Conservation (phyloP, 2,888 invertebrate genomes). For the Perizoma affinitatum region DNA sequence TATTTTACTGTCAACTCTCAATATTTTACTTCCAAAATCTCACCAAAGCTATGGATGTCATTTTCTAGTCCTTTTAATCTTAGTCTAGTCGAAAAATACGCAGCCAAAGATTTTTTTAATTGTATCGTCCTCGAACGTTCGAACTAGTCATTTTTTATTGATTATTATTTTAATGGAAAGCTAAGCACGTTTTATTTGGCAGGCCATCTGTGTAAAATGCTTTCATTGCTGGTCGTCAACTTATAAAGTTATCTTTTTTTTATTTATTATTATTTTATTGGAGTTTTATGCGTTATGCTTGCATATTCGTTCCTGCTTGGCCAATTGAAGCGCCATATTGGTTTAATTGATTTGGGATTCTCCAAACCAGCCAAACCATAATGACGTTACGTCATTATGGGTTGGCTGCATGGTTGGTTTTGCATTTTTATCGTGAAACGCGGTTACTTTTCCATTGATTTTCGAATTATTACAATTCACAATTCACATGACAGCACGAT, state of each 20-base stretch:
- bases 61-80: constrained; percentile 39
- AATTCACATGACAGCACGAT: constrained; percentile 56
- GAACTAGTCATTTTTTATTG: constrained; percentile 69
- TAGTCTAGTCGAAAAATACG: constrained; percentile 56
- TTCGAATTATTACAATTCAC: constrained; percentile 10
- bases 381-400: too few species aligned
- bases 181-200: too few species aligned
- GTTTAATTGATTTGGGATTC: too few species aligned
- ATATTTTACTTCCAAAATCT: constrained; percentile 30
- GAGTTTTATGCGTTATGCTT: too few species aligned
- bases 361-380: too few species aligned
- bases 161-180: constrained; percentile 1
- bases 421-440: constrained; percentile 15
- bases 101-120: constrained; percentile 63
- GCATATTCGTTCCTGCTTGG: too few species aligned
- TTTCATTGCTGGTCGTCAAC: too few species aligned
- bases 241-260: not conserved
- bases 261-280: too few species aligned
- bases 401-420: constrained; percentile 19
- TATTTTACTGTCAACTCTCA: not conserved
- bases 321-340: too few species aligned
- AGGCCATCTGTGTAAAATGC: too few species aligned
- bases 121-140: constrained; percentile 52
- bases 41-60: constrained; percentile 45
- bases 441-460: constrained; percentile 12